Evolutionary conservation across 2,113 vertebrate genomes (phyloP).

Genomic region (Erythrolamprus reginae): DNA sequence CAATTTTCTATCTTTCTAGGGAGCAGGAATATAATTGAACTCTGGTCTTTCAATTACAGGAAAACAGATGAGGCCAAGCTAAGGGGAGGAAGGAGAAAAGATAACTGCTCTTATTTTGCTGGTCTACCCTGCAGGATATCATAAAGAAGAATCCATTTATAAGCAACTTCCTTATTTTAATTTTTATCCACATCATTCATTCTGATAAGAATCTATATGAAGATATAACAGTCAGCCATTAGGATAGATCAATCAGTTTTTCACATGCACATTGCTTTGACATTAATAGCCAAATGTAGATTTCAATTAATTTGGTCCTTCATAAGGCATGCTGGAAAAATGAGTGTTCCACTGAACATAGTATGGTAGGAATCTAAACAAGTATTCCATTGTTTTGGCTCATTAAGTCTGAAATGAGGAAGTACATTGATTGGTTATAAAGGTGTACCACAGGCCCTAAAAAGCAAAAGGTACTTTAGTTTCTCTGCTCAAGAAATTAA

Average conservation of each 20-base stretch:
- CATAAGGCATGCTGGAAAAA: slow-evolving; percentile 40
- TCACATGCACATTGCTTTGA: slow-evolving; percentile 24
- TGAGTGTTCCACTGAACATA: slow-evolving; percentile 25
- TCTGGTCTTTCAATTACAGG: not conserved
- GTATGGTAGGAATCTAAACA: slow-evolving; percentile 52
- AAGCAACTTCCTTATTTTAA: not conserved
- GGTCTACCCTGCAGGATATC: not conserved
- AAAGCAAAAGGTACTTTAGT: slow-evolving; percentile 38
- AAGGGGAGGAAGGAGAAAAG: not conserved
- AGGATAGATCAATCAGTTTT: slow-evolving; percentile 21
- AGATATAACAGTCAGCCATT: slow-evolving; percentile 5
- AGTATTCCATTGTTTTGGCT: slow-evolving; percentile 55
- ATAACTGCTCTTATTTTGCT: not conserved
- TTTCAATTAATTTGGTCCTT: slow-evolving; percentile 49
- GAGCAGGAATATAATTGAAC: not conserved
- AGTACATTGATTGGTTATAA: slow-evolving; percentile 46
- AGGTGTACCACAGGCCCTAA: slow-evolving; percentile 43
- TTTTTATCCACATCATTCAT: slow-evolving; percentile 1
- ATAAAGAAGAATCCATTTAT: not conserved
- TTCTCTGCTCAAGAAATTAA: slow-evolving; percentile 14
- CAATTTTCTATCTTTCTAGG: not conserved
- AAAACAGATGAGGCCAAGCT: not conserved
- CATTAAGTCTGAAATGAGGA: slow-evolving; percentile 62
- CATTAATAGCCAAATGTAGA: slow-evolving; percentile 14
- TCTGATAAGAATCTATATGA: not conserved